A percentile compares a stretch with the other conserved stretches of the same genome.
Conservation (phyloP, 2,113 vertebrate species). For the Lathamus discolor region DNA sequence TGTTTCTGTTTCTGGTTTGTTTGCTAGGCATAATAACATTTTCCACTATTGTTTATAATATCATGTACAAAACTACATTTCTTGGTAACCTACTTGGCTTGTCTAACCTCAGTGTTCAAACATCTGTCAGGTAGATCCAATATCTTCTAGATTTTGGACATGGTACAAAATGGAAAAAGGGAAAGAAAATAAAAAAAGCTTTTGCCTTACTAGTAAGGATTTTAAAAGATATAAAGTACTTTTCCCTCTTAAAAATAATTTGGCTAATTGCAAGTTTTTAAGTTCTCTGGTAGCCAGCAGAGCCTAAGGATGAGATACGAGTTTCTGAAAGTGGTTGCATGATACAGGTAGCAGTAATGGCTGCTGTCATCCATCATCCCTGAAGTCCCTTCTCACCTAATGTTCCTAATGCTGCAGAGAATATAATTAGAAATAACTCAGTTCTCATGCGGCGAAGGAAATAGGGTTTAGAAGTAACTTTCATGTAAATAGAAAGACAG, state of each 20-base stretch:
- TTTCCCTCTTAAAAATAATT: not conserved
- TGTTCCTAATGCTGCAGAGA: not conserved
- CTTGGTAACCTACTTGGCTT: not conserved
- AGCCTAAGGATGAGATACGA: not conserved
- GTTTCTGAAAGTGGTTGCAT: not conserved
- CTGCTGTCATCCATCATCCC: not conserved
- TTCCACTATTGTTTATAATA: not conserved
- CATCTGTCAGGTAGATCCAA: not conserved
- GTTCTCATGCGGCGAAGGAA: not conserved
- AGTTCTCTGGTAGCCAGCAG: not conserved
- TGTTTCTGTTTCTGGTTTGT: not conserved
- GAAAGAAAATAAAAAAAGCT: not conserved
- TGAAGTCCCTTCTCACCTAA: not conserved
- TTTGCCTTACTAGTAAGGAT: not conserved
- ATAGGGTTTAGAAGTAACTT: not conserved
- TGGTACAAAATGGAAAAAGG: not conserved
- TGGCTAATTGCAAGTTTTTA: not conserved
- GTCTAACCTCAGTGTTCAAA: not conserved
- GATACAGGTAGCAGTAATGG: not conserved
- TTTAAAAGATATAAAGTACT: not conserved
- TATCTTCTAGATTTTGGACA: not conserved
- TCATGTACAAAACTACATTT: not conserved
- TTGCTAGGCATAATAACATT: not conserved
- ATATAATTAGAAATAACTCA: not conserved
- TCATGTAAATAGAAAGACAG: not conserved